These are phyloP conservation scores for Copsychus sechellarum DNA, from an alignment of 2,113 vertebrate genomes.

Conservation along the genomic window DNA sequence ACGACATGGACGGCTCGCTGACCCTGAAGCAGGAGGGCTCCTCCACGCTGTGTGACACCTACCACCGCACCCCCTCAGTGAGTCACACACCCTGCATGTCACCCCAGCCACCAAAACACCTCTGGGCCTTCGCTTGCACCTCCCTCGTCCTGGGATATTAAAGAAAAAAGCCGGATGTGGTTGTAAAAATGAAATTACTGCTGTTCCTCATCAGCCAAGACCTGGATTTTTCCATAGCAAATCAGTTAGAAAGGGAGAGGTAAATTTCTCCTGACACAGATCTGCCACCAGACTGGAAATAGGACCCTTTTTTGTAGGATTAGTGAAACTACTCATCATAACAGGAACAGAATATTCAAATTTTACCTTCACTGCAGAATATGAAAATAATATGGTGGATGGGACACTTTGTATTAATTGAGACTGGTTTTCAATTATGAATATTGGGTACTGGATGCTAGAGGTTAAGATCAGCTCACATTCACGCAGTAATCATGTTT, in stretches of 20 bases:
- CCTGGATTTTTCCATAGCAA: neutral
- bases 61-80: slow-evolving; percentile 87
- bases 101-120: neutral
- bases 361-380: neutral
- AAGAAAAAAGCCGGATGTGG: neutral
- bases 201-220: neutral
- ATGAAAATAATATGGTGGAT: neutral
- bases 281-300: neutral
- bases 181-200: neutral
- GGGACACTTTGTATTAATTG: neutral
- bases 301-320: neutral
- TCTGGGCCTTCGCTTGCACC: neutral
- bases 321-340: neutral
- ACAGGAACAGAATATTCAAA: neutral
- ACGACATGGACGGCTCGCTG: slow-evolving; percentile 86
- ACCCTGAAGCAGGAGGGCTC: slow-evolving; percentile 89
- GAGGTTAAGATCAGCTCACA: neutral
- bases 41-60: slow-evolving; percentile 79
- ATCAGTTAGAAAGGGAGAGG: neutral
- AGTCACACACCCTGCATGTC: slow-evolving; percentile 46
- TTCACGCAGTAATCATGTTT: neutral
- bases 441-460: neutral
- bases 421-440: neutral
- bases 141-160: neutral
- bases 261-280: neutral